These are phyloP conservation scores for Microtus ochrogaster DNA, from an alignment of 2,113 vertebrate genomes.

Conservation along the genomic window DNA sequence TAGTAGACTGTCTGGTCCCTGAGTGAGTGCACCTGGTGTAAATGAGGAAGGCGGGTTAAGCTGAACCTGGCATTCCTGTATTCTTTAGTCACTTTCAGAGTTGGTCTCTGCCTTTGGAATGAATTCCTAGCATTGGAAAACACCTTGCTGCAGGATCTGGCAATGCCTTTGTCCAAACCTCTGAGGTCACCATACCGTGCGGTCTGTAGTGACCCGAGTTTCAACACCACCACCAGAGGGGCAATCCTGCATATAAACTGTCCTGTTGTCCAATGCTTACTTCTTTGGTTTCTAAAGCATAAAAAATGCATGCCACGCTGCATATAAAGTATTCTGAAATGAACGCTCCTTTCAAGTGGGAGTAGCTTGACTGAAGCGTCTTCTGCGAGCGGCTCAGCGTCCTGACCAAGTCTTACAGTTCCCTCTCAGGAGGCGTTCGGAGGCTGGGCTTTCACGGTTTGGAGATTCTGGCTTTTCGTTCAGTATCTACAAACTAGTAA, in stretches of 20 bases:
- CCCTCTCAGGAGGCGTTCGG: background rate
- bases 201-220: background rate
- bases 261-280: background rate
- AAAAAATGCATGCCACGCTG: background rate
- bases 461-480: background rate
- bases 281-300: constrained; percentile 37
- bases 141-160: background rate
- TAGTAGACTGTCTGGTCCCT: background rate
- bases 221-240: background rate
- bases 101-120: constrained; percentile 31
- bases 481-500: background rate
- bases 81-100: background rate
- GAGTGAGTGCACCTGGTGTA: background rate
- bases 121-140: background rate
- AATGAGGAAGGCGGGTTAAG: background rate
- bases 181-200: background rate
- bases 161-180: background rate
- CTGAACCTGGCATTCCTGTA: background rate
- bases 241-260: background rate
- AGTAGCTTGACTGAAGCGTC: background rate
- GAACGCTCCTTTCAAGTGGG: background rate
- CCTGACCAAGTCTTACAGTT: background rate
- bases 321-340: constrained; percentile 2
- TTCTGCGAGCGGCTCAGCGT: background rate
- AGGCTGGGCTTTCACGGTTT: background rate